Conservation (phyloP, 2,888 invertebrate genomes). For the Zele albiditarsus region DNA sequence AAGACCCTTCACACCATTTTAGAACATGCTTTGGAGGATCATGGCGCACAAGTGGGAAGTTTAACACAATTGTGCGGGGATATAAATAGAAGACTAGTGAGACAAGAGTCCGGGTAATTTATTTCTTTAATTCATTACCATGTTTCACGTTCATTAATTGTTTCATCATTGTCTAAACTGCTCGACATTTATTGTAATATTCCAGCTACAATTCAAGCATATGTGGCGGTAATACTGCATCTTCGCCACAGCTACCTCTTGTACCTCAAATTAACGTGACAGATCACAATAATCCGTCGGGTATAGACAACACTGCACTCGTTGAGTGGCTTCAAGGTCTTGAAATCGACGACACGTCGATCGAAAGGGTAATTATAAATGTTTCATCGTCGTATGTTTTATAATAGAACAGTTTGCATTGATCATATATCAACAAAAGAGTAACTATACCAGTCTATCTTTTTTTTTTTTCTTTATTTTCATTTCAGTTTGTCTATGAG, state of each 20-base stretch:
- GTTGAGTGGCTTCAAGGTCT: conserved; percentile 83
- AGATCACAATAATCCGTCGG: conserved; percentile 58
- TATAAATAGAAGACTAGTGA: conserved; percentile 59
- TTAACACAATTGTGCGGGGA: conserved; percentile 74
- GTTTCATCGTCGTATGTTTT: neutral
- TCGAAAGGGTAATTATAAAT: conserved; percentile 74
- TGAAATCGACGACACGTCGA: conserved; percentile 80
- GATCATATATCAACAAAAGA: neutral
- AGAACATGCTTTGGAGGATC: conserved; percentile 81
- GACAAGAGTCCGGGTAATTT: conserved; percentile 62
- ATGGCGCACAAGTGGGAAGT: conserved; percentile 78
- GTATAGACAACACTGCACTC: conserved; percentile 74
- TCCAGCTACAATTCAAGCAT: conserved; percentile 60
- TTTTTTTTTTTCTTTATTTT: conserved; percentile 31
- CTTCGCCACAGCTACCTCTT: conserved; percentile 55
- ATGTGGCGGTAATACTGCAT: conserved; percentile 49
- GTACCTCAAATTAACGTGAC: conserved; percentile 67
- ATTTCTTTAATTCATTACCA: neutral
- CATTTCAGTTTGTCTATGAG: conserved; percentile 78
- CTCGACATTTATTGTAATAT: conserved; percentile 1
- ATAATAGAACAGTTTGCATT: neutral
- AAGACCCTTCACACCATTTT: conserved; percentile 83
- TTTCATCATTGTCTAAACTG: neutral
- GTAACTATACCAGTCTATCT: neutral
- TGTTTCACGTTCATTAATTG: neutral